Evolutionary conservation across 2,888 invertebrate genomes (phyloP).

Genomic region (Epinotia demarniana): DNA sequence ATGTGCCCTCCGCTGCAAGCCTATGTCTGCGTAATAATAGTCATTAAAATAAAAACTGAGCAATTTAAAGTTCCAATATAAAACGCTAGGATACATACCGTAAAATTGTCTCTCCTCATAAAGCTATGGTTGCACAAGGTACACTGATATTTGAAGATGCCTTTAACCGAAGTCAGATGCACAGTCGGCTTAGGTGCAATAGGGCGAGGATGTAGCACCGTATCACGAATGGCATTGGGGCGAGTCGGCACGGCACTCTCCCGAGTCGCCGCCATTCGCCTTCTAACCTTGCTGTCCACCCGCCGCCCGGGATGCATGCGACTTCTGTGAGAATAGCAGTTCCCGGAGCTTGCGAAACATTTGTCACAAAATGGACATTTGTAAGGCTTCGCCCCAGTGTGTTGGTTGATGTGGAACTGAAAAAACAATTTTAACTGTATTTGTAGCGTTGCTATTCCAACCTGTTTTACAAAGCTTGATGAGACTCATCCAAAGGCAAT

Average conservation of each 20-base stretch:
- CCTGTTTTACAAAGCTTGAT: too few species aligned
- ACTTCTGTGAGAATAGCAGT: conserved; percentile 89
- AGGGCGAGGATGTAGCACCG: conserved; percentile 22
- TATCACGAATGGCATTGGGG: conserved; percentile 33
- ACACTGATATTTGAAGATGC: conserved; percentile 67
- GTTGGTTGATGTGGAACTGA: conserved; percentile 90
- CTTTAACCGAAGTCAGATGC: conserved; percentile 55
- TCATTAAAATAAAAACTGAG: not conserved
- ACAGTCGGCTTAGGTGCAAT: conserved; percentile 30
- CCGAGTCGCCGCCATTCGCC: conserved; percentile 29
- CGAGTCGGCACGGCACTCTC: conserved; percentile 30
- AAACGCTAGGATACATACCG: conserved; percentile 56
- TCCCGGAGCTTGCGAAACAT: conserved; percentile 89
- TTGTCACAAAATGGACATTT: conserved; percentile 90
- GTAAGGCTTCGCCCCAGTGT: conserved; percentile 90
- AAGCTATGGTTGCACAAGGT: conserved; percentile 69
- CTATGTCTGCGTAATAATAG: not conserved
- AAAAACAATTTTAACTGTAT: conserved; percentile 52
- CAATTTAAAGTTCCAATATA: not conserved
- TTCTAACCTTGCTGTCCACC: conserved; percentile 51
- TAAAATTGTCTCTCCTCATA: conserved; percentile 69
- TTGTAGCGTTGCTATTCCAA: too few species aligned
- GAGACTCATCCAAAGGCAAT: too few species aligned
- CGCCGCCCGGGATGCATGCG: conserved; percentile 87
- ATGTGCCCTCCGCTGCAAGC: too few species aligned